These are phyloP conservation scores for Phylloscopus collybita DNA, from an alignment of 2,797 vertebrate genomes.

Conservation along the genomic window DNA sequence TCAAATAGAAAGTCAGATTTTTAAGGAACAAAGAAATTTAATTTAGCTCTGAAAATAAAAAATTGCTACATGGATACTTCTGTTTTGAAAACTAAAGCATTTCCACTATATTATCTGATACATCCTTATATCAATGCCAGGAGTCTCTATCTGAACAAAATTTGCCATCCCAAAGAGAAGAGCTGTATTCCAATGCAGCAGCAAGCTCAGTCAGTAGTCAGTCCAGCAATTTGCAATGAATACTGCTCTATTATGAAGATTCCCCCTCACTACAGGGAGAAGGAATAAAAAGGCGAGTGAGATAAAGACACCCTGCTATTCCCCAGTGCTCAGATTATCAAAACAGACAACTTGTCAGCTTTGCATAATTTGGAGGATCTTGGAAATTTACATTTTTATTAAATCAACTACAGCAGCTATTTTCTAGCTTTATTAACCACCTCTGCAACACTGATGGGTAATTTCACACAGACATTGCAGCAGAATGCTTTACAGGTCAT, in stretches of 20 bases:
- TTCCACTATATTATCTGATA: neutral
- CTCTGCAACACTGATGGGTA: neutral
- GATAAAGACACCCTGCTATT: conserved; percentile 3
- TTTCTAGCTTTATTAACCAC: neutral
- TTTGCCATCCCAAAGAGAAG: neutral
- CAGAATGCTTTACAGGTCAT: neutral
- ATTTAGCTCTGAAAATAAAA: neutral
- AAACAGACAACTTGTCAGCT: conserved; percentile 1
- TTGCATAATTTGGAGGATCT: conserved; percentile 41
- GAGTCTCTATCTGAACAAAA: neutral
- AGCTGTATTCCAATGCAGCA: neutral
- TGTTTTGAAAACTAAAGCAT: neutral
- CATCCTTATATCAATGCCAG: neutral
- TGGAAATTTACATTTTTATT: conserved; percentile 52
- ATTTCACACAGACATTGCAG: neutral
- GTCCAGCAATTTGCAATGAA: neutral
- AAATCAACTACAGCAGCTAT: conserved; percentile 30
- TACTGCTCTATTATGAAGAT: neutral
- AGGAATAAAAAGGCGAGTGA: neutral
- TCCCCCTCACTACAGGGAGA: neutral
- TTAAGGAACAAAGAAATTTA: neutral
- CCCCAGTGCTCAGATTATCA: conserved; percentile 1
- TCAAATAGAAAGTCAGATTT: neutral
- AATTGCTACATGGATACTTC: neutral
- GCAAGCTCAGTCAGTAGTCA: neutral